Evolutionary conservation across 1,140 invertebrate genomes (phyloP).

Genomic region (Alviniconcha marisindica): DNA sequence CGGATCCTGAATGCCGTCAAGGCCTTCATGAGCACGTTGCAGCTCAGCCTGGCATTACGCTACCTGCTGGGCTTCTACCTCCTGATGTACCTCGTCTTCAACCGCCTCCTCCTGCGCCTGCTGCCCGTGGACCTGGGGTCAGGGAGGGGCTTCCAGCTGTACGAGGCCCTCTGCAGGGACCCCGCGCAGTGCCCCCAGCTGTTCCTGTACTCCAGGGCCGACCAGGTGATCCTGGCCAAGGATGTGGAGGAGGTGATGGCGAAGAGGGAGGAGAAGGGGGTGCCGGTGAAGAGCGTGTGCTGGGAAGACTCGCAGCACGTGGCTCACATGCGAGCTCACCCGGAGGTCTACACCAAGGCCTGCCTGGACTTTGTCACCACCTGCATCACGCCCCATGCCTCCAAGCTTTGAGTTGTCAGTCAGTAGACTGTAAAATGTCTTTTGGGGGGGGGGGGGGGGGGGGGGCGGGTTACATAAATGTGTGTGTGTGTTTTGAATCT

Average conservation of each 20-base stretch:
- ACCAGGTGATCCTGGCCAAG: conserved; percentile 79
- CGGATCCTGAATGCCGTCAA: conserved; percentile 79
- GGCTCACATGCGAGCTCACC: conserved; percentile 80
- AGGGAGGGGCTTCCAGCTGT: conserved; percentile 51
- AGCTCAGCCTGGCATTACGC: conserved; percentile 65
- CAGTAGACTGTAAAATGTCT: too few species aligned
- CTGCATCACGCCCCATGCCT: not conserved
- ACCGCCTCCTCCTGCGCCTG: conserved; percentile 40
- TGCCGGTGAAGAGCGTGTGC: conserved; percentile 80
- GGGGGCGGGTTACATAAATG: not conserved
- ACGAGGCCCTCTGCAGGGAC: conserved; percentile 74
- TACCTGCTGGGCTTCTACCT: conserved; percentile 60
- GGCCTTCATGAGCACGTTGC: conserved; percentile 78
- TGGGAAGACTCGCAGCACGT: conserved; percentile 85
- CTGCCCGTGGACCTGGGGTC: conserved; percentile 20
- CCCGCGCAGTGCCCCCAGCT: conserved; percentile 82
- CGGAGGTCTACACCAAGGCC: conserved; percentile 78
- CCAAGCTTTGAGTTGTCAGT: not conserved
- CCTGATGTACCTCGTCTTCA: conserved; percentile 52
- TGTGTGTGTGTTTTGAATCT: not conserved
- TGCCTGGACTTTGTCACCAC: conserved; percentile 48
- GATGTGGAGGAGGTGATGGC: conserved; percentile 74
- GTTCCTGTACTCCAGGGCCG: conserved; percentile 85
- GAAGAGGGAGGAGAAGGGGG: conserved; percentile 79
- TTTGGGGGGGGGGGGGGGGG: not conserved